These are phyloP conservation scores for Synanthedon tipuliformis DNA, from an alignment of 2,888 invertebrate species.

Conservation along the genomic window DNA sequence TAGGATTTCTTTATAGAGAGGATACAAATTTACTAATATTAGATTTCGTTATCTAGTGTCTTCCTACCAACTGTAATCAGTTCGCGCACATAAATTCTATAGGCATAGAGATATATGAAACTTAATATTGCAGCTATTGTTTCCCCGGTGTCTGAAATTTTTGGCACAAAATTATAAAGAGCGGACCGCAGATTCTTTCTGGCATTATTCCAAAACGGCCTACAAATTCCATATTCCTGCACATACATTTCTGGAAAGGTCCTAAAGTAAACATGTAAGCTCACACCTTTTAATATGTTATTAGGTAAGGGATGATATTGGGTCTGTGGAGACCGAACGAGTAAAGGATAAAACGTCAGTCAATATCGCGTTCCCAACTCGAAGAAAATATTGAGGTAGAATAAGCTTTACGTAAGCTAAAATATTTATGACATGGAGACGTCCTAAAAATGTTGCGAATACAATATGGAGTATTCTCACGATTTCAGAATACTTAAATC, in stretches of 20 bases:
- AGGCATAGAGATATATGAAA: no score
- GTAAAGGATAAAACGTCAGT: background rate
- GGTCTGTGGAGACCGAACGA: background rate
- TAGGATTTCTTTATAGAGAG: no score
- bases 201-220: background rate
- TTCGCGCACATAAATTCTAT: no score
- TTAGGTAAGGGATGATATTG: background rate
- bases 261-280: background rate
- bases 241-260: background rate
- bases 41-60: no score
- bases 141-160: background rate
- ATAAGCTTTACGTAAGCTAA: background rate
- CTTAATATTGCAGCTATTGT: no score
- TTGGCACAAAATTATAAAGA: background rate
- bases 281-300: background rate
- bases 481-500: no score
- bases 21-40: no score
- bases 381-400: constrained; percentile 4
- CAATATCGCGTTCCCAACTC: background rate
- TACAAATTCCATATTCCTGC: background rate
- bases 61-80: no score
- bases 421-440: no score
- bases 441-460: no score
- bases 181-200: background rate
- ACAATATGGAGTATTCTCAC: no score